Evolutionary conservation across 1,140 invertebrate genomes (phyloP).

Genomic region (Amphibalanus amphitrite): DNA sequence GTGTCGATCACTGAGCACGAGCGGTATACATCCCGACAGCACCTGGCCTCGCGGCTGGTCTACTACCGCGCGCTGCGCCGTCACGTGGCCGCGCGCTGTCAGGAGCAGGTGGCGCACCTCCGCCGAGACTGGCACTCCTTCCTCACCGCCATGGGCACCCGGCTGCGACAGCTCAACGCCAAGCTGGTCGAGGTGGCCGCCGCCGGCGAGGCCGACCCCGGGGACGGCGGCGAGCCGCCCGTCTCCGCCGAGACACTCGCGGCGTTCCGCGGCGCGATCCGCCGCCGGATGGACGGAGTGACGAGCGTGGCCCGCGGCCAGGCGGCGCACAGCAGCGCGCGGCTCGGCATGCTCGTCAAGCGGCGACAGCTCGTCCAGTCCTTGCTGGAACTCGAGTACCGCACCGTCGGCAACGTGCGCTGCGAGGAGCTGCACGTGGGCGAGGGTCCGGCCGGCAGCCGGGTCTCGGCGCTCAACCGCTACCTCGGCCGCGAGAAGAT

Average conservation of each 20-base stretch:
- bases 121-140: neutral
- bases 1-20: neutral
- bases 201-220: too few relatives aligned
- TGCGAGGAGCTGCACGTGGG: constrained; percentile 1
- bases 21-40: neutral
- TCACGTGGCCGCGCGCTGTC: neutral
- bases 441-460: neutral
- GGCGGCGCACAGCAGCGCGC: neutral
- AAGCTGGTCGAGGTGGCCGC: neutral
- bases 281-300: neutral
- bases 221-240: neutral
- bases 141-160: neutral
- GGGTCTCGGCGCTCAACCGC: neutral
- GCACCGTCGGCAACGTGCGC: neutral
- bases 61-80: neutral
- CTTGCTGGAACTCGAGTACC: neutral
- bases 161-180: neutral
- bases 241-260: neutral
- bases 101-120: neutral
- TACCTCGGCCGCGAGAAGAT: neutral
- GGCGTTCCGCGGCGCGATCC: neutral
- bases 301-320: neutral
- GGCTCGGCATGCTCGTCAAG: neutral
- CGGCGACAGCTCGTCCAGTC: neutral
- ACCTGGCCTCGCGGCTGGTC: neutral